Conservation (phyloP, 2,113 vertebrate species). For the Psittacula cyanocephala region DNA sequence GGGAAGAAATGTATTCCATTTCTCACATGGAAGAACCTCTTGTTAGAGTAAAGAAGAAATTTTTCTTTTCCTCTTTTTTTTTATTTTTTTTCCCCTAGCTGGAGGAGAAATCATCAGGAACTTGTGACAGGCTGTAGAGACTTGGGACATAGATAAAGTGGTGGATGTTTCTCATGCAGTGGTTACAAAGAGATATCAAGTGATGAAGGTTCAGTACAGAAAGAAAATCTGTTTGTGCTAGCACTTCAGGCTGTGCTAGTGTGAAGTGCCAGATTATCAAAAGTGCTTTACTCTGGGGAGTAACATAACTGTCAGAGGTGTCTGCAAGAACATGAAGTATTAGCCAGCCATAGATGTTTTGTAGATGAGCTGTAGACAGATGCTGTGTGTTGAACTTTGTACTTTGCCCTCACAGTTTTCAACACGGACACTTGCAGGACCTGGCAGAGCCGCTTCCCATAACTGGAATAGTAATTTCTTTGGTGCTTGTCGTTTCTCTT, state of each 20-base stretch:
- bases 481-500: not conserved
- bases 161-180: not conserved
- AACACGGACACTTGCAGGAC: not conserved
- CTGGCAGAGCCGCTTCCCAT: not conserved
- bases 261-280: not conserved
- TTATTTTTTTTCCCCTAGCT: not conserved
- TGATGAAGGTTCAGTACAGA: not conserved
- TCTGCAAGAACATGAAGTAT: not conserved
- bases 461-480: not conserved
- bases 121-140: not conserved
- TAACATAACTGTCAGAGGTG: not conserved
- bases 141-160: not conserved
- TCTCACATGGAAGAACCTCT: not conserved
- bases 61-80: not conserved
- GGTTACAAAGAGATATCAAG: not conserved
- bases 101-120: not conserved
- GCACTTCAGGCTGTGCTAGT: not conserved
- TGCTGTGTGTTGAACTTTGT: not conserved
- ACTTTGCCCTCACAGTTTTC: not conserved
- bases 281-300: not conserved
- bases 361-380: not conserved
- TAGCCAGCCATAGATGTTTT: not conserved
- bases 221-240: not conserved
- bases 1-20: not conserved
- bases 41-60: not conserved